Evolutionary conservation across 1,140 invertebrate species (phyloP), one percentile per base, ranked within the genome.

Genomic region (Zaprionus vittiger): DNA sequence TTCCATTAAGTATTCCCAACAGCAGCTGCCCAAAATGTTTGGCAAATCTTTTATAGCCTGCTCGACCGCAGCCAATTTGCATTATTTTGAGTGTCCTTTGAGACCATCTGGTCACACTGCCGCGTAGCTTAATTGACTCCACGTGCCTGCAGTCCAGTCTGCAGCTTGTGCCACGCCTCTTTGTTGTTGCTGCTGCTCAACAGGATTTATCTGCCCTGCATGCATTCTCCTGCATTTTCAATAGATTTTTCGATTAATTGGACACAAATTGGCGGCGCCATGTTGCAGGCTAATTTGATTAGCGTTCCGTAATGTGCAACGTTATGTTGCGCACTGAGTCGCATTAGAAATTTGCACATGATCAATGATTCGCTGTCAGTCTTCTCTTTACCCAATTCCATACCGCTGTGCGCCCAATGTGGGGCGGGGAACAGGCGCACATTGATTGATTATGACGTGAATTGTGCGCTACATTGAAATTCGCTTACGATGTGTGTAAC

Each of bases 191-290:
- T 20, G 41, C 41, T 22, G 41, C 44, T 28, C n/a, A 20, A 37
- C 65, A 26, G 6, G 66, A 67, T 37, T 67, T 66, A 28, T 66
- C 41, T 60, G 26, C 22, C 38, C 61, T 63, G 44, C 24, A n/a
- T 54, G 64, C 64, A 62, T 61, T 65, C 31, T 64, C 73, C 69
- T 47, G 63, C 56, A 60, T 44, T 56, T 55, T 20, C 26, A 24
- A 60, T 26, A 24, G 54, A 62, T 72, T 81, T 78, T 56, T 47
- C 81, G 49, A 62, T 81, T 83, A 83, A 80, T 78, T 83, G 62
- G 38, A 62, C n/a, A 54, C 74, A 77, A 83, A 80, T 79, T 83
- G 77, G 67, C 63, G 34, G 5, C 26, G 61, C 52, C 61, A 64
- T 81, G 69, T 24, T 62, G 55, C 9, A 47, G 38, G 24, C 75